Conservation (phyloP, 2,888 invertebrate species). For the Drosophila picticornis region DNA sequence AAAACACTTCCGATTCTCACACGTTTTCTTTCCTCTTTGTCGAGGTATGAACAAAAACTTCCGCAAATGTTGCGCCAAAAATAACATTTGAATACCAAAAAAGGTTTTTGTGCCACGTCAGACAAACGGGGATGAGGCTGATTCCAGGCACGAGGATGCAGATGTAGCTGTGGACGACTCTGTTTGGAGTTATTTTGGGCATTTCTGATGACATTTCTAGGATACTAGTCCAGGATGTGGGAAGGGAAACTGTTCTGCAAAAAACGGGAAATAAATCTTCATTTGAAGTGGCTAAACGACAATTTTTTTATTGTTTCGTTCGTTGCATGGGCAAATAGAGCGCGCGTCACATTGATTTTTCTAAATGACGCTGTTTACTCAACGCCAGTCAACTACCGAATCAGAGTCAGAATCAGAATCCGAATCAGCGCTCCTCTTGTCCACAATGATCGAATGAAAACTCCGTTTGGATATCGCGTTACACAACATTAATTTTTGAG, state of each 20-base stretch:
- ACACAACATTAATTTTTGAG: constrained; percentile 80
- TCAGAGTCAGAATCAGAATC: constrained; percentile 10
- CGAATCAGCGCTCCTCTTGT: constrained; percentile 34
- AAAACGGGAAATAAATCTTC: constrained; percentile 37
- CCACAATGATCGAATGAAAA: constrained; percentile 52
- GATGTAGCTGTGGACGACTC: constrained; percentile 52
- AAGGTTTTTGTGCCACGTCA: constrained; percentile 64
- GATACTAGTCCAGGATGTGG: too few relatives aligned
- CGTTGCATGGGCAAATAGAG: constrained; percentile 45
- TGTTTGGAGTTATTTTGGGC: constrained; percentile 55
- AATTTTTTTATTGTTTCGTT: constrained; percentile 51
- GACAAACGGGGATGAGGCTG: constrained; percentile 48
- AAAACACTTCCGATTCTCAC: constrained; percentile 72
- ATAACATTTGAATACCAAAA: constrained; percentile 77
- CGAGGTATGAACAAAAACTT: constrained; percentile 33
- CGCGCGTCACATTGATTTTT: constrained; percentile 54
- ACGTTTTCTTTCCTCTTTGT: constrained; percentile 42
- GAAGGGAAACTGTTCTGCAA: neutral
- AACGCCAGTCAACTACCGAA: constrained; percentile 36
- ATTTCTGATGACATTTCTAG: constrained; percentile 33
- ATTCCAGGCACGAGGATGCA: constrained; percentile 1
- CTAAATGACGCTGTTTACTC: constrained; percentile 62
- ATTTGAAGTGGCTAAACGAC: constrained; percentile 65
- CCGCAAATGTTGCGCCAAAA: constrained; percentile 72
- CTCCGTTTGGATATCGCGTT: constrained; percentile 55